Evolutionary conservation across 2,888 invertebrate genomes (phyloP), one percentile per base, ranked within the genome.

Genomic region (Lissocephala sabroskyi): DNA sequence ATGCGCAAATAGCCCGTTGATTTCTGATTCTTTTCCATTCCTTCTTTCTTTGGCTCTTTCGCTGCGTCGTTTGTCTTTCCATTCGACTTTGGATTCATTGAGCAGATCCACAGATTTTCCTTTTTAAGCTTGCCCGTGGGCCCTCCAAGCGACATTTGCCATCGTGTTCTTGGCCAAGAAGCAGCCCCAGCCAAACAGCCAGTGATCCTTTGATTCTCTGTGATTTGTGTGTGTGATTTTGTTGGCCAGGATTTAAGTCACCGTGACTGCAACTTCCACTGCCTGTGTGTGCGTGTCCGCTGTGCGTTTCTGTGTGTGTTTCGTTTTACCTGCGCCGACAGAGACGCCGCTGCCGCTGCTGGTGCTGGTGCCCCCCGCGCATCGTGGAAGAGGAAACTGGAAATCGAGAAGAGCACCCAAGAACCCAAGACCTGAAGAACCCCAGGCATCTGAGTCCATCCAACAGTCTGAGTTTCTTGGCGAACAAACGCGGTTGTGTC

Each of bases 111-210:
- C 42, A 52, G 70, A 62, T 79, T 68, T 75, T 77, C 79, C 81
- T 81, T 80, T 73, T 80, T 79, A 82, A 82, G 74, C 71, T 74
- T 79, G 76, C 65, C 65, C 60, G 65, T 56, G 61, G 66, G 67
- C 65, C 70, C 68, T 68, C 74, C 71, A 64, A 62, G 61, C 74
- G 71, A 75, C 82, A 82, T 81, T 82, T 79, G 74, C 67, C 71
- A 64, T 66, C 77, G 75, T 74, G 77, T 80, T 81, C 81, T 82
- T 81, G 83, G 76, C 76, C 79, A 75, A 75, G 70, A 56, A 77
- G 71, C 73, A 70, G 49, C 51, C 19, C 14, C 41, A 11, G 23
- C 41, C 14, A 11, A 41, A 10, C 41, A 41, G 30, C 41, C n/a
- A 41, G 10, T 30, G 28, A 11, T 14, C 32, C 41, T 14, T 13